Evolutionary conservation across 2,113 vertebrate genomes (phyloP), one percentile per base, ranked within the genome.

Genomic region (Pyrgilauda ruficollis): DNA sequence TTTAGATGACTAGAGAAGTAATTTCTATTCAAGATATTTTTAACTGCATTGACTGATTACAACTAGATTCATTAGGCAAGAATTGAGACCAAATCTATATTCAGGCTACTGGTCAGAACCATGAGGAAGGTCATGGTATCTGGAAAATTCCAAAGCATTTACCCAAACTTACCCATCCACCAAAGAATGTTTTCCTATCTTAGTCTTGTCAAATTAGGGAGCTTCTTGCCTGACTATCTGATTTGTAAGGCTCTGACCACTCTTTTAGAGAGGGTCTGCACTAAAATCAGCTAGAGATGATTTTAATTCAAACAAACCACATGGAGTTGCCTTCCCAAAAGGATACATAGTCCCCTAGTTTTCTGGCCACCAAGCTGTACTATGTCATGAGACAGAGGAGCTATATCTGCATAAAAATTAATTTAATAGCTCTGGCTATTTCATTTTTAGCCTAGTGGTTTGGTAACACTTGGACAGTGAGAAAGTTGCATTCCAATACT

Each of bases 131-230:
- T 59, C 28, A 41, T 10, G 35, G 18, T 12, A 19, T 33, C 55
- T 89, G 50, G 21, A 84, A n/a, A 67, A 70, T 89, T 74, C 50
- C 31, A 84, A 55, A 73, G 22, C 55, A 53, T 16, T 63, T 39
- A n/a, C 23, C 7, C 47, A 69, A 50, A 69, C 7, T 52, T 47
- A 56, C 4, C 41, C 15, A 68, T 62, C 24, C 26, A 39, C 30
- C 1, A 2, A 22, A 0, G 0, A 73, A 56, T 16, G 12, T 37
- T 84, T 37, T 87, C 23, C 13, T 82, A 1, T 15, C 15, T 41
- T 35, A 72, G 11, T 41, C 43, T 23, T 35, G 19, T 78, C 50
- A 64, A 26, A 43, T 19, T 30, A 55, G 26, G 19, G 13, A 24
- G 9, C 3, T 37, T 23, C 15, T 83, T 59, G 33, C 16, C 56